phyloP scores from a whole-genome alignment of 2,888 invertebrate genomes.

The Galeruca laticollis region DNA sequence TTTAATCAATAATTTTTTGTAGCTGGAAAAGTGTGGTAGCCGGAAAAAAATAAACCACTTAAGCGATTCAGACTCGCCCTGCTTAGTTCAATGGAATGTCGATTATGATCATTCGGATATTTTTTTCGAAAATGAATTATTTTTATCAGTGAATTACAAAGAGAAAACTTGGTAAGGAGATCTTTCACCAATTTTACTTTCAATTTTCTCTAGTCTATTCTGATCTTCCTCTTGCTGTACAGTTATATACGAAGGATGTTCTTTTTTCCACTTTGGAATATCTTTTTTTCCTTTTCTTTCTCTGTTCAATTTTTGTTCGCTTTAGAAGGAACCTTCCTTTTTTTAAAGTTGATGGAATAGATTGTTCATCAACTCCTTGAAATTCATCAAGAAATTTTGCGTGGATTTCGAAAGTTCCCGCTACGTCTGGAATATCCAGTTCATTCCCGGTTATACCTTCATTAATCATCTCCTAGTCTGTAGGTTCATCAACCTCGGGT shows the following conservation, averaged over 20 bases:
- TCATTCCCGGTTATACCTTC: no score
- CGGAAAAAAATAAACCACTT: slow-evolving; percentile 22
- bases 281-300: background rate
- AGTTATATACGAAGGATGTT: no score
- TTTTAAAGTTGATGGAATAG: background rate
- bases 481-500: slow-evolving; percentile 21
- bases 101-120: slow-evolving; percentile 27
- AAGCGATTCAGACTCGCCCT: slow-evolving; percentile 22
- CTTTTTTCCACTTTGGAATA: background rate
- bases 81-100: slow-evolving; percentile 18
- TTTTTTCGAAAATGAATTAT: slow-evolving; percentile 21
- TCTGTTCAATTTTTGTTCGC: slow-evolving; percentile 6
- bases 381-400: slow-evolving; percentile 5
- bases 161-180: slow-evolving; percentile 25
- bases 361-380: background rate
- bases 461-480: slow-evolving; percentile 19
- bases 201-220: no score
- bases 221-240: no score
- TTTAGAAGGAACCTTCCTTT: background rate
- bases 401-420: slow-evolving; percentile 17
- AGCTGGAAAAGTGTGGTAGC: slow-evolving; percentile 23
- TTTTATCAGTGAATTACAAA: slow-evolving; percentile 25
- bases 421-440: slow-evolving; percentile 14
- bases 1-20: slow-evolving; percentile 31
- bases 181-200: slow-evolving; percentile 24